Base-by-base conservation (phyloP, 2,113 vertebrate genomes). In the Plestiodon gilberti region DNA sequence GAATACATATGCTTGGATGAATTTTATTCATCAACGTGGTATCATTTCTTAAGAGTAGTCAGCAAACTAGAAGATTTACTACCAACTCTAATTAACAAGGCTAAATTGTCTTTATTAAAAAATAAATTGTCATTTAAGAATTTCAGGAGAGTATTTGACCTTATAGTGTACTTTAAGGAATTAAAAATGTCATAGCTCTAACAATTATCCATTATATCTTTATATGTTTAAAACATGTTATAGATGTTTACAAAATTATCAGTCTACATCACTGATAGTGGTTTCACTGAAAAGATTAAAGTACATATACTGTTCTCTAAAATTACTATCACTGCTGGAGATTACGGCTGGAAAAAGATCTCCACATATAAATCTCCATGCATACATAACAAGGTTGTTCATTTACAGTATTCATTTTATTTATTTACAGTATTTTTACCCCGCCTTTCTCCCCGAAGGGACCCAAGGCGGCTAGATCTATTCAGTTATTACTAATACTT, bases 91-190 rank as follows among this genome's bases (percentile, higher is more conserved):
- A 94, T 94, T 92, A 93, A 87, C 57, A 70, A 89, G 85, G n/a
- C 78, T 85, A 90, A 93, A 88, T 59, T 33, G 57, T 80, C 80
- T 91, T 92, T 93, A 95, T 94, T 95, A 93, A 93, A n/a, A 94
- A 93, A 91, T 59, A 89, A 77, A 92, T 78, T 40, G 77, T 59
- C 88, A 90, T 89, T 91, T 91, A 87, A 87, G 67, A 87, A 89
- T 69, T 11, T 59, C 88, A 91, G 40, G 20, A 93, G 43, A 43
- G 7, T 75, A 92, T 78, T 52, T 75, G 83, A 67, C 57, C 48
- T 79, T 1, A 14, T 70, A 79, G 62, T 86, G 64, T 79, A 91
- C 82, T 89, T 76, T 84, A 90, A 91, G 85, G 30, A 78, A 71
- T 69, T 38, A 82, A 40, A 65, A 22, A 18, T 64, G 35, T 10